Evolutionary conservation across 2,113 vertebrate species (phyloP).

Genomic region (Menura novaehollandiae): DNA sequence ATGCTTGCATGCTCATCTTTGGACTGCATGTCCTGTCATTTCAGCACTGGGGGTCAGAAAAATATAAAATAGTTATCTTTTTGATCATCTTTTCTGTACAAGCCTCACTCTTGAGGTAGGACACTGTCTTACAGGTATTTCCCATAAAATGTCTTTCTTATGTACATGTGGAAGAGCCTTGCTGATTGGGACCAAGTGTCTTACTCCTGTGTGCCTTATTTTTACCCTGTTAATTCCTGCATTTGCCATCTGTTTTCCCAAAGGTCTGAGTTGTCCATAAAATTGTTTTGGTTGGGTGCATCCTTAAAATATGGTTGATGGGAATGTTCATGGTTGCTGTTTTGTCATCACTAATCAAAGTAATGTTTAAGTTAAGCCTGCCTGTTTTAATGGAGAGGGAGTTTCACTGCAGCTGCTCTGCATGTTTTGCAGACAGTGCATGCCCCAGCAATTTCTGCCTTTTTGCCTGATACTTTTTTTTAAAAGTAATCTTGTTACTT

Average conservation of each 20-base stretch:
- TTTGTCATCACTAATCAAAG: background rate
- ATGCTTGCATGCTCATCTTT: background rate
- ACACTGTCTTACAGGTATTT: background rate
- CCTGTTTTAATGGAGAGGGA: background rate
- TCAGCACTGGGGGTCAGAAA: background rate
- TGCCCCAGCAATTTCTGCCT: background rate
- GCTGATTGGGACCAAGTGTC: background rate
- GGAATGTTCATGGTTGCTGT: background rate
- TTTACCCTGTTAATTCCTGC: background rate
- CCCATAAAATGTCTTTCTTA: background rate
- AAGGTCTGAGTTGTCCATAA: background rate
- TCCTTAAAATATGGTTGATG: background rate
- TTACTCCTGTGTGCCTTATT: background rate
- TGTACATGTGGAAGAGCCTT: accelerated
- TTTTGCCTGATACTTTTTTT: background rate
- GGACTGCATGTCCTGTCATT: background rate
- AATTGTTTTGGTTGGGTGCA: background rate
- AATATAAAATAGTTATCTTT: background rate
- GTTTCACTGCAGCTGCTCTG: background rate
- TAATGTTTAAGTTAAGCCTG: background rate
- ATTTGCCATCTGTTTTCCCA: background rate
- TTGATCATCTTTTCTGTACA: background rate
- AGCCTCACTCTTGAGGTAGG: background rate
- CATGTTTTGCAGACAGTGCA: background rate
- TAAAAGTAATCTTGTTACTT: background rate